Evolutionary conservation across 1,140 invertebrate genomes (phyloP), one percentile per base, ranked within the genome.

Genomic region (Cydia pomonella): DNA sequence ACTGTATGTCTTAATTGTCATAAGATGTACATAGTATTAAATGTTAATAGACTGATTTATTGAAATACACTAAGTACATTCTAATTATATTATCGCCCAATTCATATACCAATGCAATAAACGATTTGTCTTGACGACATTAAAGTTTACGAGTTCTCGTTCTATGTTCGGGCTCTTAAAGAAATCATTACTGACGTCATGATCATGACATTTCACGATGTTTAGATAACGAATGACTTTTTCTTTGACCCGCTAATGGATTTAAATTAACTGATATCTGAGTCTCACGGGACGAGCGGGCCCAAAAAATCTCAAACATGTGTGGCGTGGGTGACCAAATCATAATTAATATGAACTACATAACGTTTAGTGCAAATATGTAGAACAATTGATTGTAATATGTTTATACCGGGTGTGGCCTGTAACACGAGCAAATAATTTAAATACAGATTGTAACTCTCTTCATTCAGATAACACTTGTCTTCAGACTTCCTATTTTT

Each of bases 171-270:
- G 63, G 63, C 64, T 69, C 29, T 38, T 7, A 21, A 41, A 13
- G 33, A 21, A 44, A 62, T 38, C 50, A n/a, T 73, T 29, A 50
- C 23, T 59, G 73, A 73, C 50, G 50, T 63, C 73, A 74, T 63
- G 73, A 74, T 64, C 59, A 33, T 74, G 73, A 74, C 73, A 74
- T 74, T 74, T 74, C 73, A 74, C 73, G 73, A 74, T 59, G 73
- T 23, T 64, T 73, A 59, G 53, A 50, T 44, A 73, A 38, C 50
- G n/a, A 74, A 74, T 21, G 18, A 64, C 73, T 74, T 74, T 74
- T 63, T 74, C 59, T 59, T 59, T 74, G 73, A 74, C 73, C 73
- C 62, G 73, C 59, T 74, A 74, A 74, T 74, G 33, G 73, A 63
- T 44, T 59, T 59, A 23, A 59, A 59, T 59, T 59, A 59, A 59